phyloP scores from a whole-genome alignment of 2,888 invertebrate species.

The Escarpia spicata region DNA sequence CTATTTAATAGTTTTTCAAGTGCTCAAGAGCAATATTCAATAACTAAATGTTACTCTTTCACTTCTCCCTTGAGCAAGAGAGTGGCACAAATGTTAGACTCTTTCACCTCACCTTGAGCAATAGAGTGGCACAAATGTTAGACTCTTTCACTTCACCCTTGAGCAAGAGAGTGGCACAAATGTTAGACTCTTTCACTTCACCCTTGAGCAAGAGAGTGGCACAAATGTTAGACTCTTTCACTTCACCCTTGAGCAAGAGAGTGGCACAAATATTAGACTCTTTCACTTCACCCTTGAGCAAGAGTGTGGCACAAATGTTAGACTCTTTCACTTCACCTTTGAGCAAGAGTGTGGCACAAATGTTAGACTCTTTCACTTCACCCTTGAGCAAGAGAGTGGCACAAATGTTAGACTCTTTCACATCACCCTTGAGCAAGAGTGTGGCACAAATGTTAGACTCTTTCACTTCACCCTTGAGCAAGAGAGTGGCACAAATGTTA shows the following conservation, averaged over 20 bases:
- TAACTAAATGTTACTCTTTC: too few species aligned
- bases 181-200: background rate
- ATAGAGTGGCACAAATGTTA: background rate
- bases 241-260: background rate
- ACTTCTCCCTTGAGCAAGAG: background rate
- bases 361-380: background rate
- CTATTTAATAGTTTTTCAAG: too few species aligned
- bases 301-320: background rate
- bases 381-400: background rate
- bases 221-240: background rate
- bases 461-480: background rate
- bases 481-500: background rate
- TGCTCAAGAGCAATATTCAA: too few species aligned
- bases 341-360: background rate
- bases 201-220: background rate
- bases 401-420: background rate
- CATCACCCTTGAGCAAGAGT: background rate
- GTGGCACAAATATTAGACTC: background rate
- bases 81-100: background rate
- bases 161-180: background rate
- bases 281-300: background rate
- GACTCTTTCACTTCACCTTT: background rate
- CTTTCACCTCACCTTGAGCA: background rate
- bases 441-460: background rate
- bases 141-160: background rate